A percentile compares a stretch with the other conserved stretches of the same genome.
phyloP scores from a whole-genome alignment of 2,113 vertebrate genomes.

The Rhynchomys soricoides region DNA sequence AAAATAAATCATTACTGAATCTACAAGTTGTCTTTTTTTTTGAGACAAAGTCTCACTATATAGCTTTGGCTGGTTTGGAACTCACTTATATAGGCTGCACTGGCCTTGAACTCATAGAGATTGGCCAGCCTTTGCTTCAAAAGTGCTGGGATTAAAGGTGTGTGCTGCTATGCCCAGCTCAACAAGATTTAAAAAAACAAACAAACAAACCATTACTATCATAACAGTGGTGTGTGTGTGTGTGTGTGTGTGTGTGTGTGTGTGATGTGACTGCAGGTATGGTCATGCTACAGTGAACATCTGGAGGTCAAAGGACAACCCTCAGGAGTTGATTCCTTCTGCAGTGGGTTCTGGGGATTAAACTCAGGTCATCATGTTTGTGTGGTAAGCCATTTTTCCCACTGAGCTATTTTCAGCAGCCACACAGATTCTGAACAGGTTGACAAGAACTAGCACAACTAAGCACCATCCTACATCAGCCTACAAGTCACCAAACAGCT shows the following conservation, averaged over 20 bases:
- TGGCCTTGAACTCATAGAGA: not conserved
- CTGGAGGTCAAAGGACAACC: not conserved
- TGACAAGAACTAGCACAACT: not conserved
- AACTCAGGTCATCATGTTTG: not conserved
- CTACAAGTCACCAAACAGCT: not conserved
- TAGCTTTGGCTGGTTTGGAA: not conserved
- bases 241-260: not conserved
- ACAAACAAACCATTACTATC: no score
- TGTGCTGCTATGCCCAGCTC: not conserved
- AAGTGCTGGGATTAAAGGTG: not conserved
- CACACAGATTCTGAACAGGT: not conserved
- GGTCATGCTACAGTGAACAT: no score
- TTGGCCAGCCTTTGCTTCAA: not conserved
- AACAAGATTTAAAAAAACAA: not conserved
- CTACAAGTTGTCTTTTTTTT: not conserved
- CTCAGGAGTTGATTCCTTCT: not conserved
- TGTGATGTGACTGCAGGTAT: no score
- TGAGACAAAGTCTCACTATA: not conserved
- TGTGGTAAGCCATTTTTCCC: not conserved
- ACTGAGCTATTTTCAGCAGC: not conserved
- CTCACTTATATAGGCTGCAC: not conserved
- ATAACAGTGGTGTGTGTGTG: not conserved
- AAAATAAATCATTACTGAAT: not conserved
- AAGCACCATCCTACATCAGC: not conserved
- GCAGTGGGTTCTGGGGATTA: not conserved